Evolutionary conservation across 2,113 vertebrate species (phyloP), one percentile per base, ranked within the genome.

Genomic region (Amphiprion percula): DNA sequence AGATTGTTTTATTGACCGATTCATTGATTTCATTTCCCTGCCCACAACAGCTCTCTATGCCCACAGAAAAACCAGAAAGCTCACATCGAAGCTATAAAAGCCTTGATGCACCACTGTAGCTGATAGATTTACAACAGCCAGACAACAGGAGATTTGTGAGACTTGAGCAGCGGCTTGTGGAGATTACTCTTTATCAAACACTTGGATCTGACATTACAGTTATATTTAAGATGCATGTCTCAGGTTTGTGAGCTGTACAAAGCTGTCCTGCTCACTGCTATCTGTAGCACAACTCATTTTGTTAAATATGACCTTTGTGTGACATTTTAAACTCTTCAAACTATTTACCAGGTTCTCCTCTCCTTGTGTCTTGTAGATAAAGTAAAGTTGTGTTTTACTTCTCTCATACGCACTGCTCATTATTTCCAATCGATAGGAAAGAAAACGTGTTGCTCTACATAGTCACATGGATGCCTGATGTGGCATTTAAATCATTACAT

Each of bases 1-100:
- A 16, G 50, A 37, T 30, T 21, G 21, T 63, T 73, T 69, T 60
- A 79, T 49, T 70, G 70, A 79, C 23, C 28, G 21, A 74, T 24
- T 52, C 2, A 52, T 80, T 37, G 76, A 75, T 71, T 70, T 64
- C 19, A 37, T 62, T 41, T 33, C 50, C 54, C 1, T 21, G 39
- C 44, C 28, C 52, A 24, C 53, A 41, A 70, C 9, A 59, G 26
- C 26, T 49, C n/a, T 76, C 0, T 21, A 49, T n/a, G 50, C 49
- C 26, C 33, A n/a, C 56, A 39, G 24, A 14, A 2, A 55, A n/a
- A 54, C 33, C 59, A 19, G 30, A n/a, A 61, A 39, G 52, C 62
- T 37, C 16, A 23, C 23, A 11, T 16, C 39, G 55, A 61, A 21
- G 33, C 60, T 19, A 44, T 15, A 44, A 70, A 66, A 37, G 21